phyloP scores from a whole-genome alignment of 30 jellyfish, hydroid and myxozoan species.

The Chrysaora quinquecirrha region DNA sequence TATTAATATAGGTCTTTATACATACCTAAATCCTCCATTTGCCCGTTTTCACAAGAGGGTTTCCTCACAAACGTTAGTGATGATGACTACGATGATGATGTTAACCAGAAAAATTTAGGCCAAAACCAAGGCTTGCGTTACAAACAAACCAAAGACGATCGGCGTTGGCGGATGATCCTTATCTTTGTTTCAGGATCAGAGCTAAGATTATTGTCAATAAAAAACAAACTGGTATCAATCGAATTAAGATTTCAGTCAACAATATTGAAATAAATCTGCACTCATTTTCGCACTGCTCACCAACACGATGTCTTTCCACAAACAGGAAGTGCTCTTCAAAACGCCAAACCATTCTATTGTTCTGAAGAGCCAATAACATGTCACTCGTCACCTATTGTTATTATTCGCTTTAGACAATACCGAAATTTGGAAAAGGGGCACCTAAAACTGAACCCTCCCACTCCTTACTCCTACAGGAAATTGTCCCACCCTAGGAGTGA shows the following conservation, averaged over 20 bases:
- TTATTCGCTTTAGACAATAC: no score
- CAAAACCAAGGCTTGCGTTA: not conserved
- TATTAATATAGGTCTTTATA: not conserved
- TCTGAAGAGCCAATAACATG: not conserved
- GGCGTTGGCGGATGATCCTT: not conserved
- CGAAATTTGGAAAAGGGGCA: no score
- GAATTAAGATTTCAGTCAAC: not conserved
- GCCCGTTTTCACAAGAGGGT: not conserved
- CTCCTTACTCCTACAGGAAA: no score
- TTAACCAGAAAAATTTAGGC: not conserved
- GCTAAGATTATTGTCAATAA: not conserved
- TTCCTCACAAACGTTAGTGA: no score
- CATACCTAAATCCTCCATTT: constrained; percentile 58
- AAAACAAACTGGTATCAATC: not conserved
- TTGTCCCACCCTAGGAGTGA: no score
- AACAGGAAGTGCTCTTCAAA: not conserved
- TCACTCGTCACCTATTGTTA: no score
- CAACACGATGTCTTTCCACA: not conserved
- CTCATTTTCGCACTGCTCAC: not conserved
- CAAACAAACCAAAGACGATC: no score
- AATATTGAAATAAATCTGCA: not conserved
- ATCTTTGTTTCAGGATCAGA: not conserved
- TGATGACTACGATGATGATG: no score
- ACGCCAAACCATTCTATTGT: not conserved
- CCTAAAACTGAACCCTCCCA: no score